phyloP scores from a whole-genome alignment of 1,140 invertebrate genomes.

The Zaprionus camerounensis region DNA sequence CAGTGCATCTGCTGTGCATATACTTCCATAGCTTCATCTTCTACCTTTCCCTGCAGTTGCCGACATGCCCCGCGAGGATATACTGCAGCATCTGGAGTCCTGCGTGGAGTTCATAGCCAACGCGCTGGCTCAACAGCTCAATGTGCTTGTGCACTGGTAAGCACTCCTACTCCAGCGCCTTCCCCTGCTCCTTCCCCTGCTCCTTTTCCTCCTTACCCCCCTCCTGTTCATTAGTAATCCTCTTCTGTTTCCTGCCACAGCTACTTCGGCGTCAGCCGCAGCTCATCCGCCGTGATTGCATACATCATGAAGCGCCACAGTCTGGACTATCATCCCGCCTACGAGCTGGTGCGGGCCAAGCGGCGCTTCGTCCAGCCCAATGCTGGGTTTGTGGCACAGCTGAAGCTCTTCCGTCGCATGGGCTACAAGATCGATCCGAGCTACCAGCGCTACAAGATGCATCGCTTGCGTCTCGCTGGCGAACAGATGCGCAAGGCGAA shows the following conservation, averaged over 20 bases:
- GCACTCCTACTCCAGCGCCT: neutral
- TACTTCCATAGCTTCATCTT: slow-evolving; percentile 23
- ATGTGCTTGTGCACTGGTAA: slow-evolving; percentile 92
- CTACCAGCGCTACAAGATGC: slow-evolving; percentile 91
- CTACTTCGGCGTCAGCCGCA: slow-evolving; percentile 94
- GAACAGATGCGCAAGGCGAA: slow-evolving; percentile 92
- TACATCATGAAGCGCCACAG: slow-evolving; percentile 93
- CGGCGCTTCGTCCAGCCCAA: slow-evolving; percentile 89
- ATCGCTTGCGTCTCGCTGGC: slow-evolving; percentile 90
- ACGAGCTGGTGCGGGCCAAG: slow-evolving; percentile 87
- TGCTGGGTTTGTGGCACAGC: slow-evolving; percentile 90
- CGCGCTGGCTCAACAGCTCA: slow-evolving; percentile 86
- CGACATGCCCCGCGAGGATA: slow-evolving; percentile 92
- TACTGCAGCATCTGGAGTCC: slow-evolving; percentile 91
- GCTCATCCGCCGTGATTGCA: slow-evolving; percentile 92
- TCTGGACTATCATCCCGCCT: slow-evolving; percentile 89
- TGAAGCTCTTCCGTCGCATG: slow-evolving; percentile 92
- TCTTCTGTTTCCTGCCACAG: slow-evolving; percentile 70
- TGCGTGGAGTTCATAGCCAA: slow-evolving; percentile 90
- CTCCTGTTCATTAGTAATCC: no score
- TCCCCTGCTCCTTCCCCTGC: no score
- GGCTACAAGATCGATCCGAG: slow-evolving; percentile 88
- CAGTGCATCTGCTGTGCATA: neutral
- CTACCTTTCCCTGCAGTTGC: slow-evolving; percentile 86
- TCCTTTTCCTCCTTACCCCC: neutral